phyloP scores from a whole-genome alignment of 2,113 vertebrate species.

The Leptocoma aspasia region DNA sequence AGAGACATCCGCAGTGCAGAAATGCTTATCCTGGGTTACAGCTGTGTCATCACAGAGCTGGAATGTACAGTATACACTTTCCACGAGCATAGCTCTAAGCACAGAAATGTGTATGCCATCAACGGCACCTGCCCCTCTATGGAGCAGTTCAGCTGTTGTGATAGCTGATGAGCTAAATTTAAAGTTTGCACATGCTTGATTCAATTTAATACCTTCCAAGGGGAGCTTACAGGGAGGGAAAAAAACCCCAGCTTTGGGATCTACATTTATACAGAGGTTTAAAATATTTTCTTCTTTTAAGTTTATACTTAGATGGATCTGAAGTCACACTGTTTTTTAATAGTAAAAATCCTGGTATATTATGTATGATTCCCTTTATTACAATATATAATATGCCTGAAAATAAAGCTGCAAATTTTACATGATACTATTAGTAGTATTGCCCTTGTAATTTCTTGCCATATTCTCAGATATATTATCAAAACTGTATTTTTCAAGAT shows the following conservation, averaged over 20 bases:
- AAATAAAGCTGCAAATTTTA: not conserved
- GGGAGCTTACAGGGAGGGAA: not conserved
- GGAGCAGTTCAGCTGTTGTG: conserved; percentile 57
- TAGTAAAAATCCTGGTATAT: not conserved
- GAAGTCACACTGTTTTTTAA: not conserved
- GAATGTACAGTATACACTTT: conserved; percentile 51
- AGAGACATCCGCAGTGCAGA: conserved; percentile 20
- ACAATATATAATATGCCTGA: not conserved
- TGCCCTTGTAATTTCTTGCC: not conserved
- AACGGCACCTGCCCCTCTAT: conserved; percentile 23
- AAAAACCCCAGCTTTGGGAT: not conserved
- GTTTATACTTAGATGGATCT: not conserved
- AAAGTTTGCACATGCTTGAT: conserved; percentile 27
- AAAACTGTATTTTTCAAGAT: not conserved
- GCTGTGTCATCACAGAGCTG: conserved; percentile 57
- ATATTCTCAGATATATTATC: not conserved
- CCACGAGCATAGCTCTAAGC: not conserved
- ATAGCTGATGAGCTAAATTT: conserved; percentile 62
- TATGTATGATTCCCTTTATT: not conserved
- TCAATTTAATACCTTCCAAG: conserved; percentile 34
- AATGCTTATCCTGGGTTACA: conserved; percentile 25
- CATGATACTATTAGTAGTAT: not conserved
- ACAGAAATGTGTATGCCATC: conserved; percentile 17
- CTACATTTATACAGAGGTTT: not conserved
- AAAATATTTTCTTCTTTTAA: not conserved